Evolutionary conservation across 2,797 vertebrate species (phyloP).

Genomic region (Pyrrhura leucotis): DNA sequence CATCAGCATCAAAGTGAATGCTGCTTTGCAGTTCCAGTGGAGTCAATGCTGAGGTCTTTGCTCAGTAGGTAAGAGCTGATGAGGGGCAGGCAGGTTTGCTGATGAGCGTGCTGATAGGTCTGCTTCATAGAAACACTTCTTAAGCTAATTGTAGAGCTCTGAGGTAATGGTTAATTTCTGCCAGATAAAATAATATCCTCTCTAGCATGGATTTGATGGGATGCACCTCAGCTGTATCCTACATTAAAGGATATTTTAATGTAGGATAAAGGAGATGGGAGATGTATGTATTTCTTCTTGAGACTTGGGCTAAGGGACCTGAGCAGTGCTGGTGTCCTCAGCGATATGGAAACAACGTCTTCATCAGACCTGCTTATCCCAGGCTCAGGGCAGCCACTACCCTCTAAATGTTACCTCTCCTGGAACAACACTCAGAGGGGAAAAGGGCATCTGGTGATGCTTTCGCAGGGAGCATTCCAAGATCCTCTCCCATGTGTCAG

Average conservation of each 20-base stretch:
- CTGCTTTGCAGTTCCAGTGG: not conserved
- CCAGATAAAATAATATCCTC: not conserved
- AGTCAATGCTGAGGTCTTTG: not conserved
- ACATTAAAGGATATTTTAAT: not conserved
- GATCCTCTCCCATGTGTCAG: not conserved
- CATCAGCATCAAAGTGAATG: accelerated
- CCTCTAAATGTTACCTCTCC: not conserved
- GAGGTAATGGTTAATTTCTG: not conserved
- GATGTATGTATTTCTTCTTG: not conserved
- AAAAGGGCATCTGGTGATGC: not conserved
- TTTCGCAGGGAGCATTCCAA: not conserved
- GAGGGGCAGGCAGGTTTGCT: not conserved
- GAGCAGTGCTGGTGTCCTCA: not conserved
- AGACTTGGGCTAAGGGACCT: not conserved
- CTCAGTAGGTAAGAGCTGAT: not conserved
- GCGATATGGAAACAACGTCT: accelerated
- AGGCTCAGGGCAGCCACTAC: not conserved
- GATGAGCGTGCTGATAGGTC: not conserved
- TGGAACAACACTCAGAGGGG: not conserved
- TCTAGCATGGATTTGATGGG: not conserved
- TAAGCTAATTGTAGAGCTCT: not conserved
- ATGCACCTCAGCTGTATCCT: not conserved
- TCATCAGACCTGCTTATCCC: not conserved
- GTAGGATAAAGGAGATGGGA: not conserved
- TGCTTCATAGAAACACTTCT: not conserved